These are phyloP conservation scores for Saguinus imperator DNA, from an alignment of 2,113 vertebrate genomes.

Conservation along the genomic window DNA sequence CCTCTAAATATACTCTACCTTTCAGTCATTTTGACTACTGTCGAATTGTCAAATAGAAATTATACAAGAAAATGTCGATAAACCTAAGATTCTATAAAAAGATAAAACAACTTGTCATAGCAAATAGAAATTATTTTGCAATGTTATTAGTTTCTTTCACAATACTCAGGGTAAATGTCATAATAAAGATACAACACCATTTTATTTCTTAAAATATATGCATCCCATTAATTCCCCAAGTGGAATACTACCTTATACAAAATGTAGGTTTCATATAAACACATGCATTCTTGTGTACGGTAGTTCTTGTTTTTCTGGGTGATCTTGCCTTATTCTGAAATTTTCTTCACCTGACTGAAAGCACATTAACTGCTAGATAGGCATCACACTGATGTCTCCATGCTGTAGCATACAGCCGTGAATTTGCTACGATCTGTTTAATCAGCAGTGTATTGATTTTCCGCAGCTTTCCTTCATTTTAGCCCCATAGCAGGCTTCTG, in stretches of 20 bases:
- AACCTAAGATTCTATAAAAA: slow-evolving; percentile 66
- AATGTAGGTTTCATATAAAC: slow-evolving; percentile 72
- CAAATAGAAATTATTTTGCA: slow-evolving; percentile 62
- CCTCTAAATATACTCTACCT: slow-evolving; percentile 59
- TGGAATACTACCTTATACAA: slow-evolving; percentile 65
- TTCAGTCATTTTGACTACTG: slow-evolving; percentile 78
- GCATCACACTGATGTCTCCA: slow-evolving; percentile 90
- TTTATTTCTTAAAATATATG: slow-evolving; percentile 63
- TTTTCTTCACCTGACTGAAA: slow-evolving; percentile 85
- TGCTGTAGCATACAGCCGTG: slow-evolving; percentile 91
- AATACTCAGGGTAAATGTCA: slow-evolving; percentile 70
- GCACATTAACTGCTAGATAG: slow-evolving; percentile 87
- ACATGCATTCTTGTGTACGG: slow-evolving; percentile 64
- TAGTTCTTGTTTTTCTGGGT: slow-evolving; percentile 79
- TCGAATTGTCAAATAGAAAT: slow-evolving; percentile 66
- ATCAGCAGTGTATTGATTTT: slow-evolving; percentile 95
- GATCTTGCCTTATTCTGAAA: slow-evolving; percentile 84
- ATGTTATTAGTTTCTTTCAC: slow-evolving; percentile 75
- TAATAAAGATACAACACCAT: slow-evolving; percentile 55
- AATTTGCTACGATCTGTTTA: slow-evolving; percentile 96
- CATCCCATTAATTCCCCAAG: slow-evolving; percentile 58
- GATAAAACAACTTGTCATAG: slow-evolving; percentile 59
- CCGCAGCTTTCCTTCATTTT: slow-evolving; percentile 91
- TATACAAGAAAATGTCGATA: slow-evolving; percentile 69
- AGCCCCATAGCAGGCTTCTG: slow-evolving; percentile 89